Evolutionary conservation across 2,888 invertebrate species (phyloP).

Genomic region (Nematopogon swammerdamellus): DNA sequence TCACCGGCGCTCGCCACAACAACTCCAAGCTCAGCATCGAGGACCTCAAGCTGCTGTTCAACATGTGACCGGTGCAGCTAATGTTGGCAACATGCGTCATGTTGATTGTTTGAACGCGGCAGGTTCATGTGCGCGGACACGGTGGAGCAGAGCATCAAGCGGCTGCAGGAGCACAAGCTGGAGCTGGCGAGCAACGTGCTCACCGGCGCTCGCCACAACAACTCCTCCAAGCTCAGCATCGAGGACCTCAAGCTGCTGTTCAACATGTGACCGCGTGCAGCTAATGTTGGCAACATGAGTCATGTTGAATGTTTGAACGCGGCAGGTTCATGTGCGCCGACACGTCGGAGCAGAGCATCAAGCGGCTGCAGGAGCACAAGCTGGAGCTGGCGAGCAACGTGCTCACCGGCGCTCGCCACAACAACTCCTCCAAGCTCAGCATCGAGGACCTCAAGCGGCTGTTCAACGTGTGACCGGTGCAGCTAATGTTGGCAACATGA

Average conservation of each 20-base stretch:
- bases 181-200: conserved; percentile 73
- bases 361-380: conserved; percentile 77
- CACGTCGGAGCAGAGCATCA: conserved; percentile 87
- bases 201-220: too few relatives aligned
- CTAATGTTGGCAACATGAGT: too few relatives aligned
- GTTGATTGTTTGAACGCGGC: conserved; percentile 6
- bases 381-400: conserved; percentile 71
- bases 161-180: conserved; percentile 77
- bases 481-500: too few relatives aligned
- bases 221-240: too few relatives aligned
- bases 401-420: too few relatives aligned
- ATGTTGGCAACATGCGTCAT: too few relatives aligned
- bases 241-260: too few relatives aligned
- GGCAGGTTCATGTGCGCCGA: conserved; percentile 77
- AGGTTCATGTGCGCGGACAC: conserved; percentile 83
- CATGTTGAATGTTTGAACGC: too few relatives aligned
- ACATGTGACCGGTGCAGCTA: too few relatives aligned
- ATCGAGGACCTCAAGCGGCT: conserved; percentile 78
- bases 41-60: too few relatives aligned
- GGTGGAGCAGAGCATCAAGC: conserved; percentile 82
- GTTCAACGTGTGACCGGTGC: conserved; percentile 53
- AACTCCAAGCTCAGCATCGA: too few relatives aligned
- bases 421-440: conserved; percentile 67
- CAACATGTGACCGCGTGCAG: too few relatives aligned
- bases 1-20: conserved; percentile 65